Percentiles rank a stretch among this genome's conserved stretches.
Conservation (phyloP, 2,113 vertebrate species). For the Rhizomys pruinosus region DNA sequence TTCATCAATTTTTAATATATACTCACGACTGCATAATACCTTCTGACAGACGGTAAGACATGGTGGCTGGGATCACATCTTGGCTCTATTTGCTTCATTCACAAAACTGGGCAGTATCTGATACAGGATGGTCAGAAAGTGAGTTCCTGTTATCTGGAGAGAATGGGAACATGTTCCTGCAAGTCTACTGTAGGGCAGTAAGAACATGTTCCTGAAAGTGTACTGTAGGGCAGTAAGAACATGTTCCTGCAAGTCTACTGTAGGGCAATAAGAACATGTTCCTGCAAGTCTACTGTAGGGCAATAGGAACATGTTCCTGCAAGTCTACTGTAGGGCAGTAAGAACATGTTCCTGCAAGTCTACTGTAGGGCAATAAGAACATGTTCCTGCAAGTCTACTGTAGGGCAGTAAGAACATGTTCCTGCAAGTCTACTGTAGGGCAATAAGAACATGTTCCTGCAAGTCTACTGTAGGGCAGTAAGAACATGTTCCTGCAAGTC, state of each 20-base stretch:
- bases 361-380: too few species aligned
- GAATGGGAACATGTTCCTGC: too few species aligned
- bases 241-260: neutral
- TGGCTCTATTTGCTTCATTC: neutral
- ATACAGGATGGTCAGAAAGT: too few species aligned
- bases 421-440: neutral
- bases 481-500: neutral
- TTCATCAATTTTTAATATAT: fast-evolving
- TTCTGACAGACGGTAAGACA: neutral
- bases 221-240: too few species aligned
- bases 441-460: too few species aligned
- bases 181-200: neutral
- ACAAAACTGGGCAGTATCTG: neutral
- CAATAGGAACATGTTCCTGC: too few species aligned
- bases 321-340: neutral
- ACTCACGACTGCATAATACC: fast-evolving
- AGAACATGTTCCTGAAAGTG: neutral
- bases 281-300: neutral
- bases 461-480: neutral
- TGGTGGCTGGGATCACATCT: fast-evolving
- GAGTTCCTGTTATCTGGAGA: too few species aligned
- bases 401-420: too few species aligned
- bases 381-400: neutral
- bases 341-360: neutral
- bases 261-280: too few species aligned